Conservation (phyloP, 2,888 invertebrate genomes). For the Campoplex capitator region DNA sequence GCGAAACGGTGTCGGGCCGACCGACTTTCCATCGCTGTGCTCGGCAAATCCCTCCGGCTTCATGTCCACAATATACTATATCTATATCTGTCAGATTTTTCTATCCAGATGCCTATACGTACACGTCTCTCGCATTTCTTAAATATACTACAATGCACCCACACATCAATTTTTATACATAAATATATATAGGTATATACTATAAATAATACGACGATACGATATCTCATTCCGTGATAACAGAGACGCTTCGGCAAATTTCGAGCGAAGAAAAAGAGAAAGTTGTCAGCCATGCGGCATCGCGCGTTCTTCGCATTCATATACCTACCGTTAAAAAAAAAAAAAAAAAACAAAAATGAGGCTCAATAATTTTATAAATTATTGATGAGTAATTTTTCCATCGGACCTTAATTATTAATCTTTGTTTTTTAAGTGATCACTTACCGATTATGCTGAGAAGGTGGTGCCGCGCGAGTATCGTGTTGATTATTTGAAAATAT, state of each 20-base stretch:
- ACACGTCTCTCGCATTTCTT: too few relatives aligned
- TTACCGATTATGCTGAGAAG: too few relatives aligned
- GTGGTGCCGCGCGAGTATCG: too few relatives aligned
- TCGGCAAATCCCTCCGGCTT: constrained; percentile 59
- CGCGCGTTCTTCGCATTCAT: too few relatives aligned
- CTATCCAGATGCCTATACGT: background rate
- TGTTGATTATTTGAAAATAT: background rate
- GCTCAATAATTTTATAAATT: background rate
- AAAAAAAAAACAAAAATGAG: background rate
- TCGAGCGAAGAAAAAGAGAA: background rate
- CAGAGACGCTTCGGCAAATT: constrained; percentile 22
- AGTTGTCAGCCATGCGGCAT: background rate
- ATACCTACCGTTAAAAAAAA: background rate
- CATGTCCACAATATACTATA: constrained; percentile 11
- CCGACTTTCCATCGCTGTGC: constrained; percentile 61
- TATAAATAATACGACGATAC: constrained; percentile 29
- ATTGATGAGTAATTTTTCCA: background rate
- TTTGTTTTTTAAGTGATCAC: background rate
- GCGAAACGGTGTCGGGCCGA: constrained; percentile 59
- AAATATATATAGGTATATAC: constrained; percentile 14
- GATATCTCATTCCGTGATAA: constrained; percentile 19
- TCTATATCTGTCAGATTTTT: background rate
- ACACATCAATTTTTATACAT: background rate
- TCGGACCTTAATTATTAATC: background rate
- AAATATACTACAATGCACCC: too few relatives aligned